Evolutionary conservation across 2,888 invertebrate species (phyloP).

Genomic region (Leucophenga maculata): DNA sequence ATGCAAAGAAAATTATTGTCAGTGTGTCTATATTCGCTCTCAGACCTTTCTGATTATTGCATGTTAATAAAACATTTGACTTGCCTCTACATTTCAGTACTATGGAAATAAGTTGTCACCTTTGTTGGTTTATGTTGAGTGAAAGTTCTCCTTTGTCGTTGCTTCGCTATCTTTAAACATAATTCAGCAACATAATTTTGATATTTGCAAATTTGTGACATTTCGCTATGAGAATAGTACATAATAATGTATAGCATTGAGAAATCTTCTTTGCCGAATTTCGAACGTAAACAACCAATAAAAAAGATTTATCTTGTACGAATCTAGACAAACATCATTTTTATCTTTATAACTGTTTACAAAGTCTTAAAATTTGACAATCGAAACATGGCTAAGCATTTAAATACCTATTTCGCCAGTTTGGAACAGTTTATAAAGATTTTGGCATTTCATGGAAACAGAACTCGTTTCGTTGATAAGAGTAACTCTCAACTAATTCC

Average conservation of each 20-base stretch:
- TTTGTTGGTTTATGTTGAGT: neutral
- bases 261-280: no score
- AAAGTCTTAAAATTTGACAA: neutral
- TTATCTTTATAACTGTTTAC: slow-evolving; percentile 3
- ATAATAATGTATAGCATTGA: no score
- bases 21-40: no score
- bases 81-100: neutral
- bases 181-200: neutral
- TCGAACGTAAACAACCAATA: no score
- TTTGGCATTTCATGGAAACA: neutral
- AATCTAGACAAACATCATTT: neutral
- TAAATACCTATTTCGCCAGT: neutral
- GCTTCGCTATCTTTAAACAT: neutral
- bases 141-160: neutral
- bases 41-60: neutral
- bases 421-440: neutral
- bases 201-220: no score
- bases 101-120: slow-evolving; percentile 15
- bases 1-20: slow-evolving; percentile 44
- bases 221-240: no score
- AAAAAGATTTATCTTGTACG: no score
- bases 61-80: neutral
- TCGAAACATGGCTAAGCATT: neutral
- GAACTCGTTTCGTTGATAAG: no score
- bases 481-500: no score